Conservation (phyloP, 1,140 invertebrate species). For the Episyrphus balteatus region DNA sequence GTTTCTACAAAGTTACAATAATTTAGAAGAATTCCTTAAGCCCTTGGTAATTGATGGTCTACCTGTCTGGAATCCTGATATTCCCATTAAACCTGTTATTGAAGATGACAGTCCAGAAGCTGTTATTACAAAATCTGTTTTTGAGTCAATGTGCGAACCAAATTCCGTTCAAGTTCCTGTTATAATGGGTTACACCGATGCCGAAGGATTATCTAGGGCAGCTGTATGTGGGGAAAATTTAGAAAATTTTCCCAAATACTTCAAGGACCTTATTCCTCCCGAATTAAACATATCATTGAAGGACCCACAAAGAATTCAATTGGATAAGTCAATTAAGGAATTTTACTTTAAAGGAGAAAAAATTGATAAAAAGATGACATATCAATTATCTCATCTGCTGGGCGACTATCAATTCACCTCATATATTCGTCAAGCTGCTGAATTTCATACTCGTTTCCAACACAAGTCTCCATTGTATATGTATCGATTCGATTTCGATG, state of each 20-base stretch:
- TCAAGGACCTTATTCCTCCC: slow-evolving; percentile 17
- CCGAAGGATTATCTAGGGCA: slow-evolving; percentile 25
- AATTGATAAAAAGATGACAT: slow-evolving; percentile 8
- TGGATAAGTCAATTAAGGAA: slow-evolving; percentile 13
- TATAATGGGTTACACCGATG: slow-evolving; percentile 25
- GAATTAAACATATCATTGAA: slow-evolving; percentile 10
- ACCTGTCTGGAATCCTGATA: no score
- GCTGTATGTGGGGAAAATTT: slow-evolving; percentile 18
- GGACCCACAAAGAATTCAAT: slow-evolving; percentile 4
- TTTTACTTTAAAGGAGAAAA: slow-evolving; percentile 24
- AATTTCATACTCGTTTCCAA: slow-evolving; percentile 21
- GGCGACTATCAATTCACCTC: slow-evolving; percentile 24
- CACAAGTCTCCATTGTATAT: slow-evolving; percentile 22
- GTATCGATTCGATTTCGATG: slow-evolving; percentile 44
- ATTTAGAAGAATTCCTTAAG: background rate
- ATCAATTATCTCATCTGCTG: slow-evolving; percentile 19
- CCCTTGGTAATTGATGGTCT: slow-evolving; percentile 11
- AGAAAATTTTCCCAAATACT: slow-evolving; percentile 16
- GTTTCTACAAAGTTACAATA: slow-evolving; percentile 17
- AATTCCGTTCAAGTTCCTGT: slow-evolving; percentile 15
- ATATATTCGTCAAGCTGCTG: slow-evolving; percentile 18
- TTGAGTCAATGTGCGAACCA: slow-evolving; percentile 16
- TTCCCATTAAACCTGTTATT: slow-evolving; percentile 24
- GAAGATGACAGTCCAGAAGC: slow-evolving; percentile 19
- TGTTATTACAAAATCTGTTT: slow-evolving; percentile 13